Evolutionary conservation across 2,888 invertebrate genomes (phyloP), one percentile per base, ranked within the genome.

Genomic region (Drosophila greeni): DNA sequence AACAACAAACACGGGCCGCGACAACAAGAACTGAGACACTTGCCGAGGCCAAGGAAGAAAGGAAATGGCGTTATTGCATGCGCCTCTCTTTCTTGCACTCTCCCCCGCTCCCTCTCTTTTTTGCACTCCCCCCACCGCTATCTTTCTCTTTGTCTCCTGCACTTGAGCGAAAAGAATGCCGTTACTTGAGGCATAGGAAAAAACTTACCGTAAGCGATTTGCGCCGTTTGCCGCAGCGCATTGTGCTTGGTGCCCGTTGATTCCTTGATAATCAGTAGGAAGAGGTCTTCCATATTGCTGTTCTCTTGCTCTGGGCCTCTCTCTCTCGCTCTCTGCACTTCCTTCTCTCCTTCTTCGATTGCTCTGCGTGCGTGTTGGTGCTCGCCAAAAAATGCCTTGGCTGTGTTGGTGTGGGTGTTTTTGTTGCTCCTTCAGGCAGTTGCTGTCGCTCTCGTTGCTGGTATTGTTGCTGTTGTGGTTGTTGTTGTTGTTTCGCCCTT

Each of bases 211-310:
- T 95, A 92, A 75, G 95, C 95, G 90, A 95, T 95, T 90, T 96
- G 95, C 85, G 95, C 94, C 76, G 95, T 92, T 90, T 95, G 94
- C 86, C 94, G 93, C 77, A 97, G 89, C 75, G 91, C 91, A 61
- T 92, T 91, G 70, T 88, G 86, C 89, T 96, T 97, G 29, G 94
- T 92, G 81, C 94, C 94, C 52, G 92, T 92, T 66, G 96, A 94
- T 90, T 97, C 97, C 89, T 94, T 95, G 78, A 94, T 92, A 84
- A 97, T 92, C 88, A 94, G 94, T 87, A 93, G 92, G 74, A 97
- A 91, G 82, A 97, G 91, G 89, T 96, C 95, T 91, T 97, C 97
- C 96, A 97, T 96, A 72, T 76, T 82, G 73, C 34, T 29, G 47
- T 37, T 33, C n/a, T 24, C 14, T 26, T 58, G 31, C 36, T 39